Evolutionary conservation across 2,888 invertebrate species (phyloP).

Genomic region (Galeopsomyia nigrocyanea): DNA sequence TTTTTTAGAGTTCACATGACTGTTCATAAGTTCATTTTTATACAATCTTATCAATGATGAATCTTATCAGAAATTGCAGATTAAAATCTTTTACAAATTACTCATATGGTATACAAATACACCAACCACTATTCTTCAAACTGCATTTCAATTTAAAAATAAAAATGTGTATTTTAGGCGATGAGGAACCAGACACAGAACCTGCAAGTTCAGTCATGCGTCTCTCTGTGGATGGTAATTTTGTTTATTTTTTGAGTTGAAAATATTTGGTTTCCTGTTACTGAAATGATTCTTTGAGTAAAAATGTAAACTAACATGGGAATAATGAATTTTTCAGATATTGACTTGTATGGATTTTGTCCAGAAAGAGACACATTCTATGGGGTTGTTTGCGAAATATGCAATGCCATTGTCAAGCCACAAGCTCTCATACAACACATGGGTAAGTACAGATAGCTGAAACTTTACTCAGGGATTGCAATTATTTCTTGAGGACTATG

Average conservation of each 20-base stretch:
- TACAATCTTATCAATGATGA: neutral
- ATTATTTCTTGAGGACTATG: no score
- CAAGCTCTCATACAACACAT: slow-evolving; percentile 83
- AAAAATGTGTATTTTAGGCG: slow-evolving; percentile 57
- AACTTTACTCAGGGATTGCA: no score
- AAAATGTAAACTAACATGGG: no score
- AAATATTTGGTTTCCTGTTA: slow-evolving; percentile 5
- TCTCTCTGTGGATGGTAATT: slow-evolving; percentile 64
- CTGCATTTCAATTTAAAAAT: neutral
- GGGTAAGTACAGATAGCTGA: slow-evolving; percentile 59
- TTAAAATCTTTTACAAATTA: neutral
- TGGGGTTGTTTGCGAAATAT: slow-evolving; percentile 84
- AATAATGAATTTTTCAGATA: slow-evolving; percentile 70
- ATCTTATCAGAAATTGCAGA: neutral
- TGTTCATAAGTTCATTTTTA: neutral
- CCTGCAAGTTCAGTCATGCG: slow-evolving; percentile 64
- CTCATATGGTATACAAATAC: no score
- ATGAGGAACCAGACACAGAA: slow-evolving; percentile 65
- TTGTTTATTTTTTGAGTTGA: slow-evolving; percentile 3
- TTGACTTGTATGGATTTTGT: slow-evolving; percentile 83
- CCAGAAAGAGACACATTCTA: slow-evolving; percentile 84
- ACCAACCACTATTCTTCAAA: neutral
- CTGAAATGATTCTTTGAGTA: neutral
- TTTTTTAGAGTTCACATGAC: no score
- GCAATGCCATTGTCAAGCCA: slow-evolving; percentile 83